phyloP scores from a whole-genome alignment of 1,140 invertebrate genomes.

The Proales similis region DNA sequence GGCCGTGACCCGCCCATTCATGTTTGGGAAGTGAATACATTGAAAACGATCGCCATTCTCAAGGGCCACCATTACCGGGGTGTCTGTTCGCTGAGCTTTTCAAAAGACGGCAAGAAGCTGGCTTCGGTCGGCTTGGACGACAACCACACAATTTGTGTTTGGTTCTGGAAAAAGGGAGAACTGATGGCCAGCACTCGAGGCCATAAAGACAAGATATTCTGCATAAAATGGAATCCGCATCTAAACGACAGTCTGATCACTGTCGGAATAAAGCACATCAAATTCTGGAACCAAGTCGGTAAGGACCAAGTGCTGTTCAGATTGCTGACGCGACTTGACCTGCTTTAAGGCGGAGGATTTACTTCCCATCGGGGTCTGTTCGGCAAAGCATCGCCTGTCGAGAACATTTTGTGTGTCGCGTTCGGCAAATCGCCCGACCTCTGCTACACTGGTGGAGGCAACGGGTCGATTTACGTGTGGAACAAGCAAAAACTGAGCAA shows the following conservation, averaged over 20 bases:
- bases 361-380: conserved; percentile 51
- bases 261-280: conserved; percentile 53
- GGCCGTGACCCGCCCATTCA: conserved; percentile 51
- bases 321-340: too few species aligned
- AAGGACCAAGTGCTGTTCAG: conserved; percentile 41
- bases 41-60: conserved; percentile 51
- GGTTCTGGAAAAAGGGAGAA: conserved; percentile 54
- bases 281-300: conserved; percentile 54
- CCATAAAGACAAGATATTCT: conserved; percentile 54
- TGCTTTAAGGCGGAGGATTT: conserved; percentile 53
- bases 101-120: conserved; percentile 51
- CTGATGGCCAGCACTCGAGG: conserved; percentile 51
- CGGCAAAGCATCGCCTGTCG: conserved; percentile 43
- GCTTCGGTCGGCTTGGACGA: conserved; percentile 53
- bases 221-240: conserved; percentile 53
- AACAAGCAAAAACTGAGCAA: conserved; percentile 43
- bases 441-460: conserved; percentile 50
- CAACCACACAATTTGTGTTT: conserved; percentile 51
- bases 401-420: conserved; percentile 51
- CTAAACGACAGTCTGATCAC: conserved; percentile 48
- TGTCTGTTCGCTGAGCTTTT: conserved; percentile 54
- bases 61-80: conserved; percentile 53
- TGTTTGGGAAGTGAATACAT: conserved; percentile 51
- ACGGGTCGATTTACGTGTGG: conserved; percentile 52
- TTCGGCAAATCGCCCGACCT: conserved; percentile 47